Evolutionary conservation across 2,797 vertebrate species (phyloP).

Genomic region (Trichosurus vulpecula): DNA sequence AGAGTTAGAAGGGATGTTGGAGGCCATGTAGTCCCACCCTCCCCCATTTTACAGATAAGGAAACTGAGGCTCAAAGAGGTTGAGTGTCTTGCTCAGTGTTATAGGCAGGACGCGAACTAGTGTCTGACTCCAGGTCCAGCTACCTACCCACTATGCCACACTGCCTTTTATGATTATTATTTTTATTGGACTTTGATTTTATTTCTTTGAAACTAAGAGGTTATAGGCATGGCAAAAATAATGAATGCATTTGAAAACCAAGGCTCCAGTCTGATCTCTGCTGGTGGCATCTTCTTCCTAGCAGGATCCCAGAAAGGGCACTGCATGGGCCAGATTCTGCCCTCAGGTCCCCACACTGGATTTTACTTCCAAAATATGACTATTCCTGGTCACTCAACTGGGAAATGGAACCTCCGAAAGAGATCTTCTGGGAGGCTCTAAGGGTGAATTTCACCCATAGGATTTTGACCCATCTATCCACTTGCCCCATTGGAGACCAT

Average conservation of each 20-base stretch:
- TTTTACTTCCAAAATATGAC: neutral
- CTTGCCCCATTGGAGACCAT: neutral
- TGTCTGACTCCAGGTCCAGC: neutral
- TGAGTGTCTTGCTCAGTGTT: neutral
- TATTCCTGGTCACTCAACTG: neutral
- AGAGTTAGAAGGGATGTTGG: neutral
- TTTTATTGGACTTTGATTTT: neutral
- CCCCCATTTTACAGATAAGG: neutral
- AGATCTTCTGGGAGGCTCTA: neutral
- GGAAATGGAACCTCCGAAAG: neutral
- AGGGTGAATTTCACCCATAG: neutral
- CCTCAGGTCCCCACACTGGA: neutral
- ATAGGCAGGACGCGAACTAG: neutral
- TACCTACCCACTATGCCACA: neutral
- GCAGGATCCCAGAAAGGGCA: neutral
- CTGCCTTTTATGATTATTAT: neutral
- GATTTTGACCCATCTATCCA: neutral
- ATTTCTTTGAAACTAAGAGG: conserved; percentile 37
- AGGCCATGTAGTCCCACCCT: neutral
- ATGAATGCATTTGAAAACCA: neutral
- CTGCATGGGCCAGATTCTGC: neutral
- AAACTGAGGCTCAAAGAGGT: neutral
- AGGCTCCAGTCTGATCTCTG: neutral
- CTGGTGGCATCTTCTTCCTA: neutral
- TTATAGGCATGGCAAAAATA: neutral